A percentile compares a stretch with the other conserved stretches of the same genome.
Evolutionary conservation across 2,888 invertebrate genomes (phyloP).

Genomic region (Cephus pygmeus): DNA sequence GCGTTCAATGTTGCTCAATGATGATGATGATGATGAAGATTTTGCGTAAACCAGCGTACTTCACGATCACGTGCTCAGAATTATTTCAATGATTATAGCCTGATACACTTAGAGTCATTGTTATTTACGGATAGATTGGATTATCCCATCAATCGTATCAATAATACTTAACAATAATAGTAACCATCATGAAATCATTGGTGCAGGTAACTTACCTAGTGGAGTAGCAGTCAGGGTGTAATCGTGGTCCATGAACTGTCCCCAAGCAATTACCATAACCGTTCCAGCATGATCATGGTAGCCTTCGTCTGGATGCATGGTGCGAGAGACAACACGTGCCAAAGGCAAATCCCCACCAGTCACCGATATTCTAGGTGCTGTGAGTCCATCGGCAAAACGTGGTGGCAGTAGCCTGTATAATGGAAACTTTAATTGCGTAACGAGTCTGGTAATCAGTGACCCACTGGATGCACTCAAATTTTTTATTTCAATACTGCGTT

Average conservation of each 20-base stretch:
- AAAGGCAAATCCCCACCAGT: constrained; percentile 82
- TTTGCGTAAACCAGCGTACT: not conserved
- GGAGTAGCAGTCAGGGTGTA: constrained; percentile 90
- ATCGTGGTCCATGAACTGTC: constrained; percentile 95
- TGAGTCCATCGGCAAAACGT: constrained; percentile 86
- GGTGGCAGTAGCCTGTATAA: constrained; percentile 77
- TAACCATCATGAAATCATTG: not conserved
- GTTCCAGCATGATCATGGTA: constrained; percentile 95
- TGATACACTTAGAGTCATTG: not conserved
- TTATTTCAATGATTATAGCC: not conserved
- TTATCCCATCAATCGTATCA: not conserved
- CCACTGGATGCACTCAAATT: not conserved
- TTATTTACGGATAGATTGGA: not conserved
- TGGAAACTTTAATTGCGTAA: constrained; percentile 9
- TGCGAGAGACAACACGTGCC: constrained; percentile 87
- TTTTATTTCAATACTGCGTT: not conserved
- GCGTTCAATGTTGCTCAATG: not conserved
- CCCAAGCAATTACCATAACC: constrained; percentile 94
- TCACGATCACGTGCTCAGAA: not conserved
- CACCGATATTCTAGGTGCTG: constrained; percentile 83
- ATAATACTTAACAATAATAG: not conserved
- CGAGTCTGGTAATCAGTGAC: not conserved
- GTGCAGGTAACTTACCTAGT: constrained; percentile 72
- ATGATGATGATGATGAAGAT: not conserved
- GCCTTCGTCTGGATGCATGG: constrained; percentile 93